Conservation (phyloP, 2,888 invertebrate species). For the Abscondita cerata region DNA sequence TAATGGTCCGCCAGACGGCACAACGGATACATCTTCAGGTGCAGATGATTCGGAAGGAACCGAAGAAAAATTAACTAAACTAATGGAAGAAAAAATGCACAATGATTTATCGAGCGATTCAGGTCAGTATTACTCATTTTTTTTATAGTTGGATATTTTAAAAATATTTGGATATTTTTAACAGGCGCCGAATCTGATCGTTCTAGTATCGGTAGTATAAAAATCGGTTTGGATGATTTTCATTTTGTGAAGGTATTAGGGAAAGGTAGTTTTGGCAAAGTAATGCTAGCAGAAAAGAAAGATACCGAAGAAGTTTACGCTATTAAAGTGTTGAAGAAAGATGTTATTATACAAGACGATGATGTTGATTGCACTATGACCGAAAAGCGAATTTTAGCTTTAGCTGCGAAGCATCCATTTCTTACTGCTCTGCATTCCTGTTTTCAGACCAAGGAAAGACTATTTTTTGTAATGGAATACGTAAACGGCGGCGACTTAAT, state of each 20-base stretch:
- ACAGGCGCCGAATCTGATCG: conserved; percentile 36
- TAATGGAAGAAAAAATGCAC: conserved; percentile 59
- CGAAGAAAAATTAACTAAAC: conserved; percentile 52
- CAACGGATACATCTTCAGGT: conserved; percentile 45
- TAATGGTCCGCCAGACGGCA: conserved; percentile 50
- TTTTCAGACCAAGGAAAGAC: conserved; percentile 88
- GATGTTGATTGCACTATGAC: conserved; percentile 99
- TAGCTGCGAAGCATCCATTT: conserved; percentile 98
- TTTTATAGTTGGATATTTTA: background rate
- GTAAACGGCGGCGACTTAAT: conserved; percentile 98
- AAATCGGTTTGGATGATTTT: conserved; percentile 86
- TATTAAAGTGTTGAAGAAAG: conserved; percentile 93
- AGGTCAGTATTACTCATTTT: conserved; percentile 6
- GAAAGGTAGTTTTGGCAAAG: conserved; percentile 99
- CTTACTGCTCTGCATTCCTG: conserved; percentile 96
- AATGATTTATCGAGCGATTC: conserved; percentile 47
- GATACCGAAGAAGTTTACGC: conserved; percentile 91
- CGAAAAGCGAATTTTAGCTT: conserved; percentile 93
- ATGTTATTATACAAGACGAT: conserved; percentile 97
- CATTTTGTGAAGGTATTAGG: conserved; percentile 98
- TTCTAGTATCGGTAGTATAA: conserved; percentile 52
- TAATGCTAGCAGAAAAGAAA: conserved; percentile 95
- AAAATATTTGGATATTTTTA: background rate
- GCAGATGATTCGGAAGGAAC: conserved; percentile 45
- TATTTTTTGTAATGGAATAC: conserved; percentile 99